Base-by-base conservation (phyloP, 2,797 vertebrate genomes). In the Helostoma temminkii region DNA sequence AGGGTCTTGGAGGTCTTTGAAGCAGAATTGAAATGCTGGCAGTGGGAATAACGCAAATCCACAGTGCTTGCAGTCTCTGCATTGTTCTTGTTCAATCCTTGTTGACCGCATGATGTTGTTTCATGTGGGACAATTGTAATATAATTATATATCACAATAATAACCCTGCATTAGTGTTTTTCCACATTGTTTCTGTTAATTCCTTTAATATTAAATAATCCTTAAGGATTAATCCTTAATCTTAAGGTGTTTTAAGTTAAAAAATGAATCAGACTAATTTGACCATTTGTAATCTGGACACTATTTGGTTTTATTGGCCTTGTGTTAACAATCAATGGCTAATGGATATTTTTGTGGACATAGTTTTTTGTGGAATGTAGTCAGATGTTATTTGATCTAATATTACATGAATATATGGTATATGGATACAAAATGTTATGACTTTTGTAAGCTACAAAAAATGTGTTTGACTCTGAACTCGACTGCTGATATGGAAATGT, bases 1-100 rank as follows among this genome's bases (percentile, higher is more conserved):
- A 69, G 50, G 55, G 48, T 61, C 41, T 59, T 36, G 43, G 54
- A 80, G 62, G 75, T 81, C 55, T 66, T 64, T 76, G 30, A 41
- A 63, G 22, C 26, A 42, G 28, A 78, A 68, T 12, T 57, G 43
- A 53, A 58, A 37, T 30, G 37, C 36, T 36, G 36, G 39, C 39
- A 66, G n/a, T 53, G 43, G 32, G 19, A 79, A 61, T 52, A 56
- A 39, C 24, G 50, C 19, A 25, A 63, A 22, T 26, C 24, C 19
- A 24, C 24, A 39, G 16, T 22, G 46, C 24, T 16, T 56, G 49
- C 21, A 26, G 22, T 42, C 36, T 42, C 14, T 55, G 9, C 19
- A 4, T 34, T 28, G 28, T 24, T 11, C 39, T 47, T 48, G 21
- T 36, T 61, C 24, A 72, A 10, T 21, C 26, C 2, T 14, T 22